Evolutionary conservation across 2,797 vertebrate species (phyloP).

Genomic region (Coreius guichenoti): DNA sequence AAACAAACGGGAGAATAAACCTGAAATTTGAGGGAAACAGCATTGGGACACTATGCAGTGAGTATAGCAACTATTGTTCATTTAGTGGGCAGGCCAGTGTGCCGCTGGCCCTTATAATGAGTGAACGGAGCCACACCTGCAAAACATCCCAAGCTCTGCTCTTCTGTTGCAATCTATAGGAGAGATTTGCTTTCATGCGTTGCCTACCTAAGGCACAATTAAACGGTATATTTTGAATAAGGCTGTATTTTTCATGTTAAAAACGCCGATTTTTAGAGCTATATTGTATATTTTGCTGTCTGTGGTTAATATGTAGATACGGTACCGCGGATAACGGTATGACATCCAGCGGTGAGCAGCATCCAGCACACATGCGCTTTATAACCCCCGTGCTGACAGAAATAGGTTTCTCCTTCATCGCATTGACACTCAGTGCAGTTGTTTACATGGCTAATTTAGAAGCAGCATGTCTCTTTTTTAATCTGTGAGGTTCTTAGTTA

Average conservation of each 20-base stretch:
- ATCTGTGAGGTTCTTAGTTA: too few species aligned
- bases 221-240: background rate
- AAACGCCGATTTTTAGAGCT: background rate
- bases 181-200: background rate
- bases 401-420: slow-evolving; percentile 59
- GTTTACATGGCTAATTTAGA: slow-evolving; percentile 17
- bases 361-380: slow-evolving; percentile 52
- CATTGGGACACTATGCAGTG: slow-evolving; percentile 50
- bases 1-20: slow-evolving; percentile 16
- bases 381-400: slow-evolving; percentile 49
- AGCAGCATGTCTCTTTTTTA: background rate
- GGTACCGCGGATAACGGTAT: slow-evolving; percentile 27
- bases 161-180: background rate
- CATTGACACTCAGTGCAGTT: slow-evolving; percentile 37
- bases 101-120: slow-evolving; percentile 3
- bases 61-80: slow-evolving; percentile 45
- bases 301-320: background rate
- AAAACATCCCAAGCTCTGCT: slow-evolving; percentile 45
- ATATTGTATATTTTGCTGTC: background rate
- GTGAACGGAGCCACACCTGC: slow-evolving; percentile 63
- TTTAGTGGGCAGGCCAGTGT: slow-evolving; percentile 35
- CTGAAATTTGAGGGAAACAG: slow-evolving; percentile 20
- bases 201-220: too few species aligned
- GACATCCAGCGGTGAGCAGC: slow-evolving; percentile 29
- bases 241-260: background rate